phyloP scores from a whole-genome alignment of 2,113 vertebrate genomes.

The Glaucidium brasilianum region DNA sequence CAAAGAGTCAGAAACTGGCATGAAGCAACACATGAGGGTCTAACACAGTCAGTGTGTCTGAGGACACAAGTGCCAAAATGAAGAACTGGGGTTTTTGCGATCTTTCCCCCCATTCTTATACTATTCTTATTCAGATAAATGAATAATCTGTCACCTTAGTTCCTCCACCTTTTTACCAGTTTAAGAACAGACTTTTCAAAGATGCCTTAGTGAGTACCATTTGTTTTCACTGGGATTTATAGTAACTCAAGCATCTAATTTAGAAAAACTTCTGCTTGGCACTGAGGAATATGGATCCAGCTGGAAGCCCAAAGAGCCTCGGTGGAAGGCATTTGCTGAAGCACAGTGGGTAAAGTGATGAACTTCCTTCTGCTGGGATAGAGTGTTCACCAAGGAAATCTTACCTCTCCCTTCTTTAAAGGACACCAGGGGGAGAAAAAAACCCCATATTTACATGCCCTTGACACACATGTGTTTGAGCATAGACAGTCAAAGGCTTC shows the following conservation, averaged over 20 bases:
- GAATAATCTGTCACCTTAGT: neutral
- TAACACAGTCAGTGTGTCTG: rapidly evolving
- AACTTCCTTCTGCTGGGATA: neutral
- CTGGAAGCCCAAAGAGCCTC: neutral
- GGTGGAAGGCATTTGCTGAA: neutral
- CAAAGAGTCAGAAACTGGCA: neutral
- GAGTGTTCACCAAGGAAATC: neutral
- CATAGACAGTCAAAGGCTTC: neutral
- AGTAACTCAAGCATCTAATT: neutral
- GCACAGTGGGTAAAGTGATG: neutral
- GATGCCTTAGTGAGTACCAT: neutral
- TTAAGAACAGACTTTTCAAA: neutral
- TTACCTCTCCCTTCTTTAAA: neutral
- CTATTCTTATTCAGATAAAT: neutral
- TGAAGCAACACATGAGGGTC: neutral
- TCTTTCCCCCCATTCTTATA: neutral
- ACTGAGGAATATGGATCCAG: neutral
- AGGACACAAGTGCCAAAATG: neutral
- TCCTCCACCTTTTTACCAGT: neutral
- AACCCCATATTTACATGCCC: neutral
- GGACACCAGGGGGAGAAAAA: neutral
- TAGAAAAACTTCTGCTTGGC: neutral
- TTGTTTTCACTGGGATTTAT: neutral
- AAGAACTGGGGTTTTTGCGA: neutral
- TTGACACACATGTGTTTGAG: neutral